Evolutionary conservation across 2,113 vertebrate genomes (phyloP).

Genomic region (Pungitius pungitius): DNA sequence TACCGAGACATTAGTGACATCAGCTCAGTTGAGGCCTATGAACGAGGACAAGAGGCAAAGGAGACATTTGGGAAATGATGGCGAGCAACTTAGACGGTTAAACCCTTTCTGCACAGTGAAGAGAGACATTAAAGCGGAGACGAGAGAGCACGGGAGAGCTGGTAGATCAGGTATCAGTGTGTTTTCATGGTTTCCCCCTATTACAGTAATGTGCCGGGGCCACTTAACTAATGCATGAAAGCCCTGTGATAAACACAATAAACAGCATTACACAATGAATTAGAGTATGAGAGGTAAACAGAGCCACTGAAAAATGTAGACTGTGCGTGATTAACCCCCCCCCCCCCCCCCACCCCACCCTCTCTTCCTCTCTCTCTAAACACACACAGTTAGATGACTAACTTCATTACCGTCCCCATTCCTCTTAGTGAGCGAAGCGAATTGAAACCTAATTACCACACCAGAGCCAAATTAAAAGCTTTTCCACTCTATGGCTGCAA

Average conservation of each 20-base stretch:
- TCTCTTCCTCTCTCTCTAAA: slow-evolving; percentile 52
- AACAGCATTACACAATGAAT: slow-evolving; percentile 80
- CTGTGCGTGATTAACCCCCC: slow-evolving; percentile 58
- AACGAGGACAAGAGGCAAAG: slow-evolving; percentile 27
- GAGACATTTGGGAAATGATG: slow-evolving; percentile 61
- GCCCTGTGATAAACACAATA: slow-evolving; percentile 74
- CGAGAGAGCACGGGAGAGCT: slow-evolving; percentile 29
- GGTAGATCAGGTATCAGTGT: slow-evolving; percentile 84
- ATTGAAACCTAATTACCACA: slow-evolving; percentile 82
- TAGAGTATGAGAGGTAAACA: slow-evolving; percentile 61
- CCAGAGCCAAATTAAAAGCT: slow-evolving; percentile 81
- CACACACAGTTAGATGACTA: slow-evolving; percentile 73
- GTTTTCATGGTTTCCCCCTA: slow-evolving; percentile 85
- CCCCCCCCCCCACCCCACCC: slow-evolving; percentile 27
- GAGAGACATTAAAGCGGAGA: slow-evolving; percentile 50
- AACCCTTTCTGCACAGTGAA: slow-evolving; percentile 42
- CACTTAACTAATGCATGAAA: slow-evolving; percentile 84
- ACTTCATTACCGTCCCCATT: slow-evolving; percentile 79
- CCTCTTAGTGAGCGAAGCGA: slow-evolving; percentile 74
- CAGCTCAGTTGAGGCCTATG: slow-evolving; percentile 80
- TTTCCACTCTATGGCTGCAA: slow-evolving; percentile 76
- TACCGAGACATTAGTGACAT: slow-evolving; percentile 86
- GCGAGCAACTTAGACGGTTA: slow-evolving; percentile 48
- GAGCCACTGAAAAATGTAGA: slow-evolving; percentile 64
- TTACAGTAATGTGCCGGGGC: slow-evolving; percentile 88